These are phyloP conservation scores for Oscheius sp. DNA, from an alignment of 2,888 invertebrate species.

Conservation along the genomic window DNA sequence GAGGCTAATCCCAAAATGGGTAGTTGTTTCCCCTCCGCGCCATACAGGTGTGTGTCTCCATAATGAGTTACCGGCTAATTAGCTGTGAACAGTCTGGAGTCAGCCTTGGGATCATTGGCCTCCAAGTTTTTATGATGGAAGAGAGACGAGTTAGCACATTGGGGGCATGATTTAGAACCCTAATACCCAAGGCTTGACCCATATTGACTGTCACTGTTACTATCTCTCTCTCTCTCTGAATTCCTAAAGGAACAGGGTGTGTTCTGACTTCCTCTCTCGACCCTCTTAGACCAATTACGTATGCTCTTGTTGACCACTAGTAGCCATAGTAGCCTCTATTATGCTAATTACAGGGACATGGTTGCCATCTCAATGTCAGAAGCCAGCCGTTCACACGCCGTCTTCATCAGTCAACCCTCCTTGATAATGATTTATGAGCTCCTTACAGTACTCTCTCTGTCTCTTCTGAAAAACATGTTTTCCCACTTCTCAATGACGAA, in stretches of 20 bases:
- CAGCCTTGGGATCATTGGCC: conserved; percentile 4
- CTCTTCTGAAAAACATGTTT: background rate
- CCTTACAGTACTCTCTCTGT: background rate
- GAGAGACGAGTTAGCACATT: conserved; percentile 22
- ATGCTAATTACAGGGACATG: conserved; percentile 33
- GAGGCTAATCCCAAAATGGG: conserved; percentile 26
- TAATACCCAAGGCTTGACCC: too few species aligned
- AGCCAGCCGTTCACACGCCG: background rate
- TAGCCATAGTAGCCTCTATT: conserved; percentile 22
- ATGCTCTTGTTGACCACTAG: conserved; percentile 26
- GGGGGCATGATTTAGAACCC: too few species aligned
- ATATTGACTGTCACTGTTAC: too few species aligned
- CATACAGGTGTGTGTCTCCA: background rate
- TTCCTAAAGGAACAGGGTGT: background rate
- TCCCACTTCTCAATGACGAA: background rate
- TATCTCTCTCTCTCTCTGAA: too few species aligned
- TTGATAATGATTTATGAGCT: too few species aligned
- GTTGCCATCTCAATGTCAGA: conserved; percentile 32
- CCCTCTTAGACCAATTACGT: conserved; percentile 14
- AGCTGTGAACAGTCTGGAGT: background rate
- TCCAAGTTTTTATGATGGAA: conserved; percentile 18
- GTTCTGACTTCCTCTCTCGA: background rate
- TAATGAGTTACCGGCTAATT: conserved; percentile 25
- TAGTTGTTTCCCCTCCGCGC: conserved; percentile 7
- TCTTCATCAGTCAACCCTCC: conserved; percentile 19